Evolutionary conservation across 2,888 invertebrate genomes (phyloP).

Genomic region (Microctonus brassicae): DNA sequence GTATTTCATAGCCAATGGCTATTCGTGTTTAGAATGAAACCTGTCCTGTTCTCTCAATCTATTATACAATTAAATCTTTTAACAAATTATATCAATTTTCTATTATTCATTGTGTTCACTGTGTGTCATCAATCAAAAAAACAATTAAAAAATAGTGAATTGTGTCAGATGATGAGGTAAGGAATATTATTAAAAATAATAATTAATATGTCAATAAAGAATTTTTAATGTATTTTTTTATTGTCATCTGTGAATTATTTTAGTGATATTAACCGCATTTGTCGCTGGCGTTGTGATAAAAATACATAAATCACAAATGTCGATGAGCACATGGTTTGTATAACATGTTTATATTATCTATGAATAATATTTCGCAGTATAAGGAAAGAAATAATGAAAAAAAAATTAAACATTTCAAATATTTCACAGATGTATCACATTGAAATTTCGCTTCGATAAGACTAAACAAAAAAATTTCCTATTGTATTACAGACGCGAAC

Average conservation of each 20-base stretch:
- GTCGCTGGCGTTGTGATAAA: background rate
- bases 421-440: background rate
- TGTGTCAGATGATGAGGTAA: background rate
- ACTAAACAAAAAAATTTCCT: background rate
- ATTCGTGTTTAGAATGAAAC: constrained; percentile 16
- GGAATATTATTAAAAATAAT: background rate
- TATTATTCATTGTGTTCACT: constrained; percentile 1
- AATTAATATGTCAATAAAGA: background rate
- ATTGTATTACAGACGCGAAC: background rate
- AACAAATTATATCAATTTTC: constrained; percentile 6
- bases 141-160: background rate
- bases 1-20: constrained; percentile 22
- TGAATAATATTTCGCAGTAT: background rate
- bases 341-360: background rate
- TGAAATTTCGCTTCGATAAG: background rate
- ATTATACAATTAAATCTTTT: constrained; percentile 27
- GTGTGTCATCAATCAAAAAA: too few relatives aligned
- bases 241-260: background rate
- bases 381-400: background rate
- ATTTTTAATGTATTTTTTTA: background rate
- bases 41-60: constrained; percentile 12
- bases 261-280: background rate
- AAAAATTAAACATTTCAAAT: background rate
- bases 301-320: background rate
- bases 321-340: background rate